These are phyloP conservation scores for Agrotis segetum DNA, from an alignment of 2,888 invertebrate genomes.

Conservation along the genomic window DNA sequence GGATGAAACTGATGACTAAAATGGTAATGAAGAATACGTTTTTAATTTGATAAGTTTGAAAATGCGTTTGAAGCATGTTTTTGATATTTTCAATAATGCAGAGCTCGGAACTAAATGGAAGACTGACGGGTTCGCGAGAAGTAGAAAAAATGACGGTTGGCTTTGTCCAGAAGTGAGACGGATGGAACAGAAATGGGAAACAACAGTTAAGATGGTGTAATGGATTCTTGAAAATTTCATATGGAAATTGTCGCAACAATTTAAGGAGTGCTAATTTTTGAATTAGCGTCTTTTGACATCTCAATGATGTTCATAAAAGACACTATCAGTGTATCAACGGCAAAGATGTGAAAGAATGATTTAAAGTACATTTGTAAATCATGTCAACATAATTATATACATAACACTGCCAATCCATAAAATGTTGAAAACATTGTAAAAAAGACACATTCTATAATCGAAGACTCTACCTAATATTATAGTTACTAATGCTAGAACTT, in stretches of 20 bases:
- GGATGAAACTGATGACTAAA: constrained; percentile 36
- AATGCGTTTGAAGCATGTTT: neutral
- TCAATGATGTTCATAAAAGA: neutral
- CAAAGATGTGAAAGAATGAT: too few relatives aligned
- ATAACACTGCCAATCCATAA: neutral
- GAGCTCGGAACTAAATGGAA: too few relatives aligned
- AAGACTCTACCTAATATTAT: too few relatives aligned
- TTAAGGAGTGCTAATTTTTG: neutral
- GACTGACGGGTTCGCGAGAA: too few relatives aligned
- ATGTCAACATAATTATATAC: neutral
- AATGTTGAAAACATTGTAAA: neutral
- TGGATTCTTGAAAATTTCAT: neutral
- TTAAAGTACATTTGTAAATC: neutral
- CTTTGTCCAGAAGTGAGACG: too few relatives aligned
- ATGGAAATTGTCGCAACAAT: neutral
- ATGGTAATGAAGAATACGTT: constrained; percentile 16
- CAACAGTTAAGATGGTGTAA: neutral
- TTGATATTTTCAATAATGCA: neutral
- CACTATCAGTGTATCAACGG: neutral
- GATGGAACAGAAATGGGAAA: too few relatives aligned
- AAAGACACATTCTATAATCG: neutral
- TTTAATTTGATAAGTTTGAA: constrained; percentile 10
- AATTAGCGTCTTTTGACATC: neutral
- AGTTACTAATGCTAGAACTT: too few relatives aligned
- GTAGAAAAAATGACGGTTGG: too few relatives aligned